Base-by-base conservation (phyloP, 2,797 vertebrate species). In the Champsocephalus esox region DNA sequence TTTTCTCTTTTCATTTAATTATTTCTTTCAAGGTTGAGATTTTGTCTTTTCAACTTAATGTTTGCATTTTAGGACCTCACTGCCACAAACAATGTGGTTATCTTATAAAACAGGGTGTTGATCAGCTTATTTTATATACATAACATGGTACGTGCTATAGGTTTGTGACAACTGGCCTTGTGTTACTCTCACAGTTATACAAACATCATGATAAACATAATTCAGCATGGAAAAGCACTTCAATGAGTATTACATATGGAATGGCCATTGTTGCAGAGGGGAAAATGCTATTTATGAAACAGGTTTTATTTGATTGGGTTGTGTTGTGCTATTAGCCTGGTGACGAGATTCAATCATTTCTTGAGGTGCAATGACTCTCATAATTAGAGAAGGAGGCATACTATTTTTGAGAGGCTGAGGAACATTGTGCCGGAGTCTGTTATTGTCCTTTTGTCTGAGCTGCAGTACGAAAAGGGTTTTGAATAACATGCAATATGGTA, bases 1-100 rank as follows among this genome's bases (percentile, higher is more conserved):
- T 38, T 9, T 38, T 38, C 34, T 38, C 34, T 2, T 38, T 38
- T 9, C 34, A 9, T 38, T 38, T 9, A 38, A 38, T 81, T 62
- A 77, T 79, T 32, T 70, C 80, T 80, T 78, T 70, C 74, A 84
- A 70, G 17, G 66, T 69, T 66, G 61, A 74, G 38, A 63, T 62
- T 78, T 62, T 32, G 38, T 32, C 48, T 64, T 68, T 79, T 75
- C 1, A 8, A 57, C 38, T 70, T 38, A 7, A 44, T 81, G 41
- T 69, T 75, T 34, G 17, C 52, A 62, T 77, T 69, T 75, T 41
- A 52, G 63, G 34, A 63, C 49, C 51, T 5, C n/a, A 28, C 17
- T 51, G 19, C 34, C 41, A 46, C 55, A 63, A 17, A 46, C 44
- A 12, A 44, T 56, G 52, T 28, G 24, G 24, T 80, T 70, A 58